These are phyloP conservation scores for Leptinotarsa juncta DNA, from an alignment of 2,888 invertebrate genomes.

Conservation along the genomic window DNA sequence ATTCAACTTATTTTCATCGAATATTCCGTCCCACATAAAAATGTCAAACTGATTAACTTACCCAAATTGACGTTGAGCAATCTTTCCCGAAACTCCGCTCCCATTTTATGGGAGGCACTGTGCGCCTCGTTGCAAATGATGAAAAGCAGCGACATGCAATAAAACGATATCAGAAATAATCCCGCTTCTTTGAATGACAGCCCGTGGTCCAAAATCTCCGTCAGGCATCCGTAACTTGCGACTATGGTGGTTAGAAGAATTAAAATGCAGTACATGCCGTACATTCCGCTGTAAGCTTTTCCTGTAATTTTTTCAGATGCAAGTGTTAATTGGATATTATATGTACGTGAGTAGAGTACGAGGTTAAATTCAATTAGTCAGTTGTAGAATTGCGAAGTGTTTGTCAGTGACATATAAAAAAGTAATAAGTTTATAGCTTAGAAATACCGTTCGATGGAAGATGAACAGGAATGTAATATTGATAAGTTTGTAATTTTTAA, in stretches of 20 bases:
- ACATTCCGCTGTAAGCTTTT: slow-evolving; percentile 81
- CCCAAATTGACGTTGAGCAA: slow-evolving; percentile 76
- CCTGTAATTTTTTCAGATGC: slow-evolving; percentile 59
- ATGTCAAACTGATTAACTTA: slow-evolving; percentile 15
- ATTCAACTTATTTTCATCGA: too few relatives aligned
- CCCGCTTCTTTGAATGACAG: slow-evolving; percentile 79
- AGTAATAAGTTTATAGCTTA: slow-evolving; percentile 8
- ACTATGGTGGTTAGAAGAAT: slow-evolving; percentile 81
- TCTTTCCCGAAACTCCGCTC: slow-evolving; percentile 69
- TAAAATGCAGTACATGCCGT: slow-evolving; percentile 79
- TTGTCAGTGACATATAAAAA: neutral
- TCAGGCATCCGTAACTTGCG: slow-evolving; percentile 77
- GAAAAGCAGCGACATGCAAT: slow-evolving; percentile 77
- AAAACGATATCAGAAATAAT: slow-evolving; percentile 76
- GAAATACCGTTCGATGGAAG: neutral
- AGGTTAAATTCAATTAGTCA: neutral
- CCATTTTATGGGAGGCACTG: slow-evolving; percentile 68
- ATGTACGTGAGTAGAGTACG: neutral
- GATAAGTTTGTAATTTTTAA: neutral
- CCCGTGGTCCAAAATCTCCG: slow-evolving; percentile 79
- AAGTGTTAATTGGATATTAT: slow-evolving; percentile 17
- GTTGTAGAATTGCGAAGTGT: slow-evolving; percentile 7
- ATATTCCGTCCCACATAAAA: neutral
- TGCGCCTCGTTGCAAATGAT: slow-evolving; percentile 82
- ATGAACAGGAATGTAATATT: neutral